These are phyloP conservation scores for Leptopterna dolabrata DNA, from an alignment of 2,888 invertebrate species.

Conservation along the genomic window DNA sequence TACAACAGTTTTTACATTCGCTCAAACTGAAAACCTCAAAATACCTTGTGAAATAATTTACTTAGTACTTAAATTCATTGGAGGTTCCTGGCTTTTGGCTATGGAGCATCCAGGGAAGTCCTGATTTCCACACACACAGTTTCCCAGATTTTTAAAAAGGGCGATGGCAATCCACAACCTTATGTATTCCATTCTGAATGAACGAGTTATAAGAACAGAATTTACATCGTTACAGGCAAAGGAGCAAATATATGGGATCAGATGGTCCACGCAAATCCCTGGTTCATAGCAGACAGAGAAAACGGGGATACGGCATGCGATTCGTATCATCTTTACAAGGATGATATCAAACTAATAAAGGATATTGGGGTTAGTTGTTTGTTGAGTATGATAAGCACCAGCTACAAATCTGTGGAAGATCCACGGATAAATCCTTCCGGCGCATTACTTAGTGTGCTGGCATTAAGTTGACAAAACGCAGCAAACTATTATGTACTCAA, in stretches of 20 bases:
- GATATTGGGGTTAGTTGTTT: slow-evolving; percentile 68
- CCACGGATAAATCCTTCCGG: neutral
- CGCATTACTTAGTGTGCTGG: too few species aligned
- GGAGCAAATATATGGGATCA: slow-evolving; percentile 77
- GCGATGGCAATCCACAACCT: too few species aligned
- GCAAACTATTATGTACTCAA: too few species aligned
- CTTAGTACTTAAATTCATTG: too few species aligned
- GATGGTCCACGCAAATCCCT: slow-evolving; percentile 71
- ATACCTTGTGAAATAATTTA: too few species aligned
- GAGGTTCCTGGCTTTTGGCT: too few species aligned
- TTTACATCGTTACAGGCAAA: slow-evolving; percentile 68
- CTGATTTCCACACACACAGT: too few species aligned
- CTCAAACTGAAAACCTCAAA: neutral
- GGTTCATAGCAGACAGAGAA: slow-evolving; percentile 70
- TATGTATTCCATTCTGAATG: neutral
- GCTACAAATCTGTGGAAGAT: too few species aligned
- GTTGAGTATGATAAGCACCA: neutral
- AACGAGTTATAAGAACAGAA: neutral
- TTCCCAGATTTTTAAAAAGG: too few species aligned
- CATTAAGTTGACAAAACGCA: too few species aligned
- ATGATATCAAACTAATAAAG: slow-evolving; percentile 72
- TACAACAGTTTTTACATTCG: neutral
- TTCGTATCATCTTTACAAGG: slow-evolving; percentile 73
- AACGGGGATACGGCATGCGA: slow-evolving; percentile 76
- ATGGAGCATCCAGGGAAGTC: too few species aligned